Evolutionary conservation across 2,888 invertebrate species (phyloP), one percentile per base, ranked within the genome.

Genomic region (Ochropacha duplaris): DNA sequence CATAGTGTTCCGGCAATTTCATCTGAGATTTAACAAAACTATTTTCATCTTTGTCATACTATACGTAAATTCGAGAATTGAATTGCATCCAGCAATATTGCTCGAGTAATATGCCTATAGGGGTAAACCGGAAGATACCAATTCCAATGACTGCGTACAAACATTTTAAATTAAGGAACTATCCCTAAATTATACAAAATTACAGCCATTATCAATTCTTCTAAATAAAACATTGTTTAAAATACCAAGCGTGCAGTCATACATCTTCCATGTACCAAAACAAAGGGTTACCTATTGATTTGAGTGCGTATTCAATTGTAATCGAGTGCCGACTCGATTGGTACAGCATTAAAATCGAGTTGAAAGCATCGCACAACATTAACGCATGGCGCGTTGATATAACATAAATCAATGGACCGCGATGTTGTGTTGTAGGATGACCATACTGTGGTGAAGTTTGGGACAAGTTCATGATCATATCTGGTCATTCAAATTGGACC

Each of bases 341-440:
- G 54, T 55, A 57, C 22, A 19, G 57, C 61, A 64, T 61, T 64
- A 62, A 61, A 58, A 54, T 49, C 58, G 68, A 68, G 69, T 68
- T 66, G 67, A 71, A 71, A 72, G 68, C 71, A 71, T 66, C 65
- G 72, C 64, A 67, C 64, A 67, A 73, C 73, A 76, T 79, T 79
- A 79, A 76, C 79, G 77, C 79, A 70, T 77, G 16, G 44, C 65
- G 73, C 64, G 64, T 69, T 81, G 78, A 79, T 79, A 74, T 62
- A 62, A 70, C 71, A 76, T 79, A 78, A 83, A 83, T 84, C 80
- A 82, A 74, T 74, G 74, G 61, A 61, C 60, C 52, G 65, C 19
- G 31, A 52, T 52, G 69, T 59, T 52, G 55, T 62, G 56, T 24
- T 56, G 59, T 74, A 68, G 66, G 71, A 74, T 72, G 67, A 63